Percentiles rank a stretch among this genome's conserved stretches.
Conservation (phyloP, 2,113 vertebrate genomes). For the Polypterus senegalus region DNA sequence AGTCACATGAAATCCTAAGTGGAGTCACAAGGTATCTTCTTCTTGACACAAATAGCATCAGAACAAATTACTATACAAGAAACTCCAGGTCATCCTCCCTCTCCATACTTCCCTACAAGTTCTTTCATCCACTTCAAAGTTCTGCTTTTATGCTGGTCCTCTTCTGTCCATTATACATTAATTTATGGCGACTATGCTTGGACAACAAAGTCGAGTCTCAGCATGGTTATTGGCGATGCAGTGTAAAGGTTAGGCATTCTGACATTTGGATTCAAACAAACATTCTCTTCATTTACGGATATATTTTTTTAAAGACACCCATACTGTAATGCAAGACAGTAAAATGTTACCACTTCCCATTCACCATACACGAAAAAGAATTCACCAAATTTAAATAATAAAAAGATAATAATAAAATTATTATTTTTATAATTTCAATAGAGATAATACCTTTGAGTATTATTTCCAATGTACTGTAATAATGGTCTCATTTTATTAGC, state of each 20-base stretch:
- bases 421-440: too few species aligned
- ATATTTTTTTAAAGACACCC: too few species aligned
- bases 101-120: neutral
- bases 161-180: neutral
- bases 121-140: constrained; percentile 5
- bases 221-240: neutral
- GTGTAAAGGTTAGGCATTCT: neutral
- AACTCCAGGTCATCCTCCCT: neutral
- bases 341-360: too few species aligned
- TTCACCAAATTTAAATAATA: too few species aligned
- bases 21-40: neutral
- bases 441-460: too few species aligned
- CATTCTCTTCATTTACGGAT: too few species aligned
- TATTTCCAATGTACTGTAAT: too few species aligned
- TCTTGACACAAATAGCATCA: neutral
- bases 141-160: constrained; percentile 1
- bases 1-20: constrained; percentile 3
- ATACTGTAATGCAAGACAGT: too few species aligned
- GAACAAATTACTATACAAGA: neutral
- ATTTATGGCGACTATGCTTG: neutral
- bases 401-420: too few species aligned
- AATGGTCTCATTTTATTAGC: too few species aligned
- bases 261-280: neutral
- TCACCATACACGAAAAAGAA: too few species aligned
- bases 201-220: constrained; percentile 5